Evolutionary conservation across 1,140 invertebrate genomes (phyloP).

Genomic region (Patella vulgata): DNA sequence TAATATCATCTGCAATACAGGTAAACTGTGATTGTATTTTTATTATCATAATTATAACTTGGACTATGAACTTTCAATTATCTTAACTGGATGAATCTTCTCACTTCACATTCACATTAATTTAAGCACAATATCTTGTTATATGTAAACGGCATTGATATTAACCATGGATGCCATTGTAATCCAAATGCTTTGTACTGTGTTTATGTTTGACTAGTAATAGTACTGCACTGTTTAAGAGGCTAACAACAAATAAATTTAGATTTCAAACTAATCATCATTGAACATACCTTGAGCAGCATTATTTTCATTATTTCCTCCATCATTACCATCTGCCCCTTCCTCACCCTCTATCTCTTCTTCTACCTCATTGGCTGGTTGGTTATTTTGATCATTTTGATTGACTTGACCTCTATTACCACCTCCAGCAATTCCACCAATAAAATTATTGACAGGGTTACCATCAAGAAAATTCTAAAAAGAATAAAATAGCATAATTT

Average conservation of each 20-base stretch:
- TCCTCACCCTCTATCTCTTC: slow-evolving; percentile 45
- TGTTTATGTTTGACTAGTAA: too few relatives aligned
- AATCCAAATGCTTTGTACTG: too few relatives aligned
- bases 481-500: slow-evolving; percentile 6
- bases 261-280: too few relatives aligned
- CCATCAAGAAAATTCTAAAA: slow-evolving; percentile 53
- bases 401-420: slow-evolving; percentile 36
- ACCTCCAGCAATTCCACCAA: slow-evolving; percentile 68
- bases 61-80: background rate
- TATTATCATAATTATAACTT: slow-evolving; percentile 5
- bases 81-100: background rate
- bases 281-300: slow-evolving; percentile 59
- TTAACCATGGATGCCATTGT: too few relatives aligned
- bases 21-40: slow-evolving; percentile 7
- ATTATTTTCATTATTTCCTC: slow-evolving; percentile 55
- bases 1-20: slow-evolving; percentile 76
- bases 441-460: slow-evolving; percentile 50
- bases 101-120: background rate
- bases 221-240: too few relatives aligned
- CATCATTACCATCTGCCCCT: slow-evolving; percentile 51
- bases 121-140: too few relatives aligned
- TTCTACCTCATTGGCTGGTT: slow-evolving; percentile 40
- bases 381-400: slow-evolving; percentile 46
- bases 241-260: too few relatives aligned
- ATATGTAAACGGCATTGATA: too few relatives aligned